phyloP scores from a whole-genome alignment of 2,888 invertebrate species.

The Sialis fuliginosa region DNA sequence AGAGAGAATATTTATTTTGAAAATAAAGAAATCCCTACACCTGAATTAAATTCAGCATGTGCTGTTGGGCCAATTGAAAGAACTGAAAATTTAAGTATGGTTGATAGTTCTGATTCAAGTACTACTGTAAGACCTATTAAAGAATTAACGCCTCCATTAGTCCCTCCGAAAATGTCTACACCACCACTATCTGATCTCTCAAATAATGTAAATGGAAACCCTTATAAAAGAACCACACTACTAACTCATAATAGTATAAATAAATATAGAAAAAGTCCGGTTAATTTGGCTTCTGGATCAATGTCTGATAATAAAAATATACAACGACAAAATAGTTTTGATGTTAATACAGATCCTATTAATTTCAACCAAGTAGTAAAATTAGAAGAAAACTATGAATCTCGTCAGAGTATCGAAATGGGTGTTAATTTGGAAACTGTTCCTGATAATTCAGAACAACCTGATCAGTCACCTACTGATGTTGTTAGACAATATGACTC shows the following conservation, averaged over 20 bases:
- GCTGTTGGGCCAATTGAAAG: neutral
- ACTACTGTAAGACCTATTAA: slow-evolving; percentile 15
- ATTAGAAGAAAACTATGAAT: neutral
- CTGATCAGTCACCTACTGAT: slow-evolving; percentile 25
- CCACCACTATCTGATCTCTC: slow-evolving; percentile 8
- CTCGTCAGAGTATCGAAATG: slow-evolving; percentile 26
- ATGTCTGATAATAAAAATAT: neutral
- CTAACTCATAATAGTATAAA: neutral
- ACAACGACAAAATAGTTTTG: neutral
- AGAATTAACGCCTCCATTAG: slow-evolving; percentile 17
- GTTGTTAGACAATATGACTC: slow-evolving; percentile 2
- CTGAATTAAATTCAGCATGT: slow-evolving; percentile 6
- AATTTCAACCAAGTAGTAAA: slow-evolving; percentile 10
- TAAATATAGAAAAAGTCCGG: neutral
- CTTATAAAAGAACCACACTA: slow-evolving; percentile 16
- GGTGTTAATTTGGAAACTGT: slow-evolving; percentile 42
- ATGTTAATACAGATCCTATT: slow-evolving; percentile 5
- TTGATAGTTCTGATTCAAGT: slow-evolving; percentile 7
- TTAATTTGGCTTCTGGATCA: neutral
- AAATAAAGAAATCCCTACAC: slow-evolving; percentile 18
- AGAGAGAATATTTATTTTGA: slow-evolving; percentile 12
- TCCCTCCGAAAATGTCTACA: slow-evolving; percentile 13
- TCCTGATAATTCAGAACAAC: slow-evolving; percentile 50
- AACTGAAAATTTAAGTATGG: slow-evolving; percentile 2
- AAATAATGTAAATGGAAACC: slow-evolving; percentile 13